phyloP scores from a whole-genome alignment of 2,113 vertebrate species.

The Zosterops lateralis region DNA sequence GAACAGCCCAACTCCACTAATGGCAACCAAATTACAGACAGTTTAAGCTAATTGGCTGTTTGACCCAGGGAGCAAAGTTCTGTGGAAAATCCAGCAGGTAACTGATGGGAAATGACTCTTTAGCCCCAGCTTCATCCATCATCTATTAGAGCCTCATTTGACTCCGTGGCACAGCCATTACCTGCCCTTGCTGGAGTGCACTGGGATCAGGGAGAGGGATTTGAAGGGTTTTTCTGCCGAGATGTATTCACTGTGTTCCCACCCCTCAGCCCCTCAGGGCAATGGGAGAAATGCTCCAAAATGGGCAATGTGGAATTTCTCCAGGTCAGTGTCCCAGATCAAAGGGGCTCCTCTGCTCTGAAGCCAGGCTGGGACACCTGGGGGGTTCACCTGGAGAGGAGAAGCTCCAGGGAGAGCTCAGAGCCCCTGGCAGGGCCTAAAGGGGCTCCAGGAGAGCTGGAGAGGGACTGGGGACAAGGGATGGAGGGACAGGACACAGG shows the following conservation, averaged over 20 bases:
- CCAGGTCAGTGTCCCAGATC: fast-evolving
- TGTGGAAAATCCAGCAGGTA: not conserved
- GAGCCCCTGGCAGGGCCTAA: fast-evolving
- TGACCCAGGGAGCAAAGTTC: not conserved
- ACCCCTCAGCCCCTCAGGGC: not conserved
- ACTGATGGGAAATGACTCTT: not conserved
- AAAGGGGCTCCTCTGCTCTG: not conserved
- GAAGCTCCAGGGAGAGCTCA: not conserved
- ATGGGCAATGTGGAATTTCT: fast-evolving
- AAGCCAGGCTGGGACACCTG: fast-evolving
- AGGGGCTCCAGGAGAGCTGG: not conserved
- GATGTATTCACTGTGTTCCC: not conserved
- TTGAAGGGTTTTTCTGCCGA: not conserved
- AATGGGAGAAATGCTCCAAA: fast-evolving
- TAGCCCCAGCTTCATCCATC: not conserved
- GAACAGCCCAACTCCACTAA: not conserved
- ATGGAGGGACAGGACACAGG: not conserved
- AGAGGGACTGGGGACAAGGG: not conserved
- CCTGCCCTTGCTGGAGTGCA: not conserved
- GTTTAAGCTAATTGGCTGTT: not conserved
- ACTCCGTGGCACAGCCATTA: not conserved
- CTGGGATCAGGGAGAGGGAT: fast-evolving
- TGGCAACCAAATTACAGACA: not conserved
- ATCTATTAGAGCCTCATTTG: fast-evolving
- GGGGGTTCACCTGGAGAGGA: fast-evolving